A percentile compares a stretch with the other conserved stretches of the same genome.
Conservation (phyloP, 2,888 invertebrate species). For the Hymenopus coronatus region DNA sequence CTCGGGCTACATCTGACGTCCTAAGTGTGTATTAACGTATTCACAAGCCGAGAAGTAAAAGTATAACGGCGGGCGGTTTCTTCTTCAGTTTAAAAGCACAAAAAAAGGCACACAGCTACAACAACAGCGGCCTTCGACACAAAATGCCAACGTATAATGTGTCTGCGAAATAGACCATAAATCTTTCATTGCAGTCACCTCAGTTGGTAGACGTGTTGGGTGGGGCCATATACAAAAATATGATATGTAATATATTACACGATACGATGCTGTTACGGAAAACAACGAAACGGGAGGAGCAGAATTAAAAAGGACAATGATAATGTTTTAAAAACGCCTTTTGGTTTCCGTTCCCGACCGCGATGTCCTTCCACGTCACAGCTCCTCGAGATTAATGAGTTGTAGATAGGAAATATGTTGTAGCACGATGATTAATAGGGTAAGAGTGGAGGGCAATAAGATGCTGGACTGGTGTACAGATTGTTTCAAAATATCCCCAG, state of each 20-base stretch:
- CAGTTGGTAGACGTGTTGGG: background rate
- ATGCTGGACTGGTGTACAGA: background rate
- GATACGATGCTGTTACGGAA: background rate
- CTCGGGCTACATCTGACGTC: background rate
- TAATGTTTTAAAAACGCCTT: background rate
- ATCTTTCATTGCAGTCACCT: background rate
- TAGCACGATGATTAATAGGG: slow-evolving; percentile 28
- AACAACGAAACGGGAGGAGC: background rate
- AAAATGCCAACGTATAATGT: background rate
- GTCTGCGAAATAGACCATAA: background rate
- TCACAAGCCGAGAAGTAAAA: background rate
- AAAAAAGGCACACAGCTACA: background rate
- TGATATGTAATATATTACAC: slow-evolving; percentile 5
- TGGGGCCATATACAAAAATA: slow-evolving; percentile 4
- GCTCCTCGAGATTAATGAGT: slow-evolving; percentile 20
- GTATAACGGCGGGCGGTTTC: background rate
- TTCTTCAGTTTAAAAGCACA: background rate
- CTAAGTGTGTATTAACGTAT: background rate
- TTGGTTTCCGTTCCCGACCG: background rate
- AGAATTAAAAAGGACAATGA: background rate
- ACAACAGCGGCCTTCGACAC: background rate
- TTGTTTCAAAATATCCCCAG: background rate
- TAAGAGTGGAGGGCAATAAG: background rate
- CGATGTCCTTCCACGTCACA: background rate
- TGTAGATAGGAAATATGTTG: slow-evolving; percentile 30